phyloP scores from a whole-genome alignment of 1,140 invertebrate species.

The Drosophila asahinai region DNA sequence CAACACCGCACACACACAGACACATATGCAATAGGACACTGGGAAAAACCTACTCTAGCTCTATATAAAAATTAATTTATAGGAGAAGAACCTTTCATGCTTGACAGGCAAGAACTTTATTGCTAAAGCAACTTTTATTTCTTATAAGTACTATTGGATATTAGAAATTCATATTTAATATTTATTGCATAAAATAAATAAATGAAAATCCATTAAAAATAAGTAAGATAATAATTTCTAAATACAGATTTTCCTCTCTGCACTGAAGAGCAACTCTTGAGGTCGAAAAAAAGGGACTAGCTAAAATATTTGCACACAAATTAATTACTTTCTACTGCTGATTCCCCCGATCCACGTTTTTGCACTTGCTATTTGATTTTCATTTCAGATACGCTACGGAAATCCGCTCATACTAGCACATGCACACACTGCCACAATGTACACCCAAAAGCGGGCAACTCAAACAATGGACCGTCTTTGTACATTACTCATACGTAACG shows the following conservation, averaged over 20 bases:
- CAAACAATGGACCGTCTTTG: conserved; percentile 47
- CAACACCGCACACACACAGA: conserved; percentile 19
- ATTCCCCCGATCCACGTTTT: conserved; percentile 4
- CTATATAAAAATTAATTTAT: too few species aligned
- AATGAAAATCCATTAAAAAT: too few species aligned
- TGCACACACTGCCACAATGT: neutral
- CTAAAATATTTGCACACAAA: conserved; percentile 62
- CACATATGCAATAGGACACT: neutral
- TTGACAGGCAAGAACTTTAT: too few species aligned
- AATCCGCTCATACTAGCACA: conserved; percentile 36
- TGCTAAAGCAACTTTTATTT: too few species aligned
- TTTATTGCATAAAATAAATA: too few species aligned
- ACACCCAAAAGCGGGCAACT: conserved; percentile 27
- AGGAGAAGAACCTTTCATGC: too few species aligned
- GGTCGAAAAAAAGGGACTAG: conserved; percentile 11
- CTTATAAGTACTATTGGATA: too few species aligned
- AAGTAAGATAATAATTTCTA: too few species aligned
- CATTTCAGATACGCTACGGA: conserved; percentile 52
- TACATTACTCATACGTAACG: conserved; percentile 56
- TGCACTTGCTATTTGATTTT: conserved; percentile 54
- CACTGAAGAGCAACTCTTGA: neutral
- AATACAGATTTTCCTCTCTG: neutral
- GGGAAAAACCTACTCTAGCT: neutral
- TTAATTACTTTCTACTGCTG: conserved; percentile 46
- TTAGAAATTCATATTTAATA: too few species aligned